Evolutionary conservation across 2,888 invertebrate species (phyloP).

Genomic region (Parnassius smintheus): DNA sequence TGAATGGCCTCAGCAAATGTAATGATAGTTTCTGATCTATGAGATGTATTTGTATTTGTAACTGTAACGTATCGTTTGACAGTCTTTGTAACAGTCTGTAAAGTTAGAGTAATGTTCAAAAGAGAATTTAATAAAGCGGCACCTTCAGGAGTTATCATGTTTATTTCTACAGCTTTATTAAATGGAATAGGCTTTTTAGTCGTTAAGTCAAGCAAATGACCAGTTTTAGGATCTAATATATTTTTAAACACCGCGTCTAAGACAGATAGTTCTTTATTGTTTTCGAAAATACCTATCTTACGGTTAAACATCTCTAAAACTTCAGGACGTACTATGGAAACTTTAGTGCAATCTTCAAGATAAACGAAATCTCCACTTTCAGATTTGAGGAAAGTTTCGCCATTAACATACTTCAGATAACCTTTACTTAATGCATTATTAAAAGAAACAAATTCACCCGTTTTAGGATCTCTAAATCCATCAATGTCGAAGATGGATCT

Average conservation of each 20-base stretch:
- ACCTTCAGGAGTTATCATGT: constrained; percentile 92
- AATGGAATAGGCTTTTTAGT: constrained; percentile 88
- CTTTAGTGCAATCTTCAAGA: constrained; percentile 89
- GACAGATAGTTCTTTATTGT: constrained; percentile 89
- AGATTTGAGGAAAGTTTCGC: constrained; percentile 87
- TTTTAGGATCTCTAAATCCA: constrained; percentile 91
- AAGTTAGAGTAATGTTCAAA: constrained; percentile 92
- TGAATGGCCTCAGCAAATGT: constrained; percentile 90
- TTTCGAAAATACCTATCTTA: constrained; percentile 89
- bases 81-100: constrained; percentile 92
- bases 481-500: constrained; percentile 96
- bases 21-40: constrained; percentile 81
- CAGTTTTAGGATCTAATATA: constrained; percentile 93
- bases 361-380: constrained; percentile 88
- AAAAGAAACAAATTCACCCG: constrained; percentile 91
- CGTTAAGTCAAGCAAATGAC: constrained; percentile 89
- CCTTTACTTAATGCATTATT: constrained; percentile 90
- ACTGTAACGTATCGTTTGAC: constrained; percentile 91
- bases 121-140: constrained; percentile 92
- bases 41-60: constrained; percentile 82
- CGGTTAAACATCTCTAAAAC: constrained; percentile 92
- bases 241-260: constrained; percentile 93
- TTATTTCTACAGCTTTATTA: constrained; percentile 91
- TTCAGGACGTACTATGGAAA: constrained; percentile 90
- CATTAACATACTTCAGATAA: constrained; percentile 86